Base-by-base conservation (phyloP, 2,113 vertebrate genomes). In the Toxostoma redivivum region DNA sequence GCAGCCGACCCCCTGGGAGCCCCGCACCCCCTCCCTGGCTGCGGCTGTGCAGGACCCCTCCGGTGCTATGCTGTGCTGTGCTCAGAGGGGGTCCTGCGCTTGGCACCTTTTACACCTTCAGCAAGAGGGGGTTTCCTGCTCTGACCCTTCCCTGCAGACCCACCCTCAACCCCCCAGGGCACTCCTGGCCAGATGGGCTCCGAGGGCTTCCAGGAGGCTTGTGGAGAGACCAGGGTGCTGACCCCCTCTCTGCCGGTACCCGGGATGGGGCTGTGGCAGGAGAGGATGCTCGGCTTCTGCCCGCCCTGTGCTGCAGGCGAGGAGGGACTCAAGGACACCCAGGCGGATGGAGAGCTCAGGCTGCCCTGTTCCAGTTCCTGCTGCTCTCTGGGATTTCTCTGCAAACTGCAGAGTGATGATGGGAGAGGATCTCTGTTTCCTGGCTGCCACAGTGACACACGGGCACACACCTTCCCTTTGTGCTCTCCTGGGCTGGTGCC, bases 291-390 rank as follows among this genome's bases (percentile, higher is more conserved):
- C 69, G 42, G 72, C 72, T 30, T 56, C 40, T 0, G 13, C 76
- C 53, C 0, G 2, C 33, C 51, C 51, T 1, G 0, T 40, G 62
- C 85, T 60, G 81, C 70, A 12, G 79, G 47, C 1, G 1, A 38
- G 79, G 62, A 61, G 67, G 86, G 38, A 85, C 67, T 90, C 90
- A 94, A 97, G 95, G 94, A 70, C 90, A 84, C 47, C 22, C 30
- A 8, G 73, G 67, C 57, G 0, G 1, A 44, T 13, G 40, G 57
- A 80, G 81, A 64, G 62, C 85, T 72, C 5, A 3, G 44, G 72
- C 71, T 61, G 85, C 71, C 35, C 58, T 90, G 82, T 79, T 88
- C 79, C 86, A 86, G 72, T 93, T 95, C 62, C 79, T 67, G 45
- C 85, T 88, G 70, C 92, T 86, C 58, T 2, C 71, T 42, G 81